Evolutionary conservation across 2,797 vertebrate genomes (phyloP).

Genomic region (Poecilia wingei): DNA sequence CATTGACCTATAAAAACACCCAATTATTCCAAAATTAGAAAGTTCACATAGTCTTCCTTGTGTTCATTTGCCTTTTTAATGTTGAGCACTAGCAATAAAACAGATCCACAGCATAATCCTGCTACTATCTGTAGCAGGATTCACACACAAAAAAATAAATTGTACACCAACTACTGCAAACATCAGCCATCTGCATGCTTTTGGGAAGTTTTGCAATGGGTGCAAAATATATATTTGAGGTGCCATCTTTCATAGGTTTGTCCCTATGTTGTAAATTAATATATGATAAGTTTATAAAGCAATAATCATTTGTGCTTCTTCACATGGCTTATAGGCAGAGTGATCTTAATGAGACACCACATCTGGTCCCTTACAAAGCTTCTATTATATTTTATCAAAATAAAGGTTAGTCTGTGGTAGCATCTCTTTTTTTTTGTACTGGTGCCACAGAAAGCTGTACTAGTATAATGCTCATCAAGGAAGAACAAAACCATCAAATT

Average conservation of each 20-base stretch:
- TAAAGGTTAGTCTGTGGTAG: neutral
- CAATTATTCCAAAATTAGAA: neutral
- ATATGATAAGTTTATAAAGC: neutral
- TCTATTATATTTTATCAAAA: neutral
- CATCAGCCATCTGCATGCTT: neutral
- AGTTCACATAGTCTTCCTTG: neutral
- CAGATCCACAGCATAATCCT: neutral
- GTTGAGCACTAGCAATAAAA: neutral
- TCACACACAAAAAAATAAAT: neutral
- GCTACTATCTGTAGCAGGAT: no score
- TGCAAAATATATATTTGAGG: neutral
- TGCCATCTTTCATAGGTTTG: neutral
- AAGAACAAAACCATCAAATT: constrained; percentile 25
- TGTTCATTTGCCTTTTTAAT: neutral
- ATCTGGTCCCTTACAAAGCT: neutral
- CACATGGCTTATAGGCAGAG: neutral
- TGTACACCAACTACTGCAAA: neutral
- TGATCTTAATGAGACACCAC: neutral
- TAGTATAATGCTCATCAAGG: constrained; percentile 21
- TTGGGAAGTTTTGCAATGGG: neutral
- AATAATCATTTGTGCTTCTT: neutral
- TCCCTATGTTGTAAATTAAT: neutral
- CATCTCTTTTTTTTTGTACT: neutral
- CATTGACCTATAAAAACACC: neutral
- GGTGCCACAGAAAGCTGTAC: neutral